Evolutionary conservation across 2,888 invertebrate species (phyloP), one percentile per base, ranked within the genome.

Genomic region (Nowickia ferox): DNA sequence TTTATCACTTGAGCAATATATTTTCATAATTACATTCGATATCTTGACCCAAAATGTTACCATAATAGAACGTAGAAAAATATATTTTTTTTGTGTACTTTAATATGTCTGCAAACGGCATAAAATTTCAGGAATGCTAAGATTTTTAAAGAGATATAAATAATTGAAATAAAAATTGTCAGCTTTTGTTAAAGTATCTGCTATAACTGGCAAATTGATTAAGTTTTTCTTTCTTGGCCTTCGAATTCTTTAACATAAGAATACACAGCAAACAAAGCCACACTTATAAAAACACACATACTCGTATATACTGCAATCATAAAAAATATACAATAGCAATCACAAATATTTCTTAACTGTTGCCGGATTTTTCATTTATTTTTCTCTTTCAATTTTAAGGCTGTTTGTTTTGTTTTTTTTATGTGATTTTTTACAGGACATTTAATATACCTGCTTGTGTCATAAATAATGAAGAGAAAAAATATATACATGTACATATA

Each of bases 401-500:
- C 42, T 59, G 48, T 77, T 65, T 65, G 61, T 79, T 48, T 66
- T 51, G 30, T 59, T 66, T 87, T 66, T 87, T 72, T 76, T 84
- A 74, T 84, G 71, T 22, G 46, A 77, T 77, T 80, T 86, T 86
- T 82, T 84, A 87, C 84, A 87, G 88, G 71, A 88, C 88, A 88
- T 88, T 88, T 88, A 88, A 88, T 87, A 84, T 88, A 88, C 88
- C 88, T 88, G 88, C 82, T 84, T 87, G 82, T 55, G 57, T 88
- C 87, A 87, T 88, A 88, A 88, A 88, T 88, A 87, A 88, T 86
- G 78, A 53, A 59, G 65, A 80, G 42, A 61, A 82, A 61, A 69
- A 71, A 13, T 30, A 6, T 0, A 30, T 6, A 30, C 30, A 30
- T 1, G 1, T 0, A 30, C 4, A 51, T 8, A n/a, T 51, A 17